phyloP scores from a whole-genome alignment of 1,140 invertebrate genomes.

The Cydia strobilella region DNA sequence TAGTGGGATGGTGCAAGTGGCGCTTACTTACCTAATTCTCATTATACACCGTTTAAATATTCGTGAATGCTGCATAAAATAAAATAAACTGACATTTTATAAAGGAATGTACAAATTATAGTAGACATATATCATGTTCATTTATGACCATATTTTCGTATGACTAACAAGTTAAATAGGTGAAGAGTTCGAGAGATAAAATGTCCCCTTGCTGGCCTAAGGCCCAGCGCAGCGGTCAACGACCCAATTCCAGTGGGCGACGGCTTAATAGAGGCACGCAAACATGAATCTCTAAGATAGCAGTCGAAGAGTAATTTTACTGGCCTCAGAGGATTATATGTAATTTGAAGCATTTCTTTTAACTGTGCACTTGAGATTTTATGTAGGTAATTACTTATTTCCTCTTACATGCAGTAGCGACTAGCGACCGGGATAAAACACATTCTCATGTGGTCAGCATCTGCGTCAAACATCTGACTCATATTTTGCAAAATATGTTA shows the following conservation, averaged over 20 bases:
- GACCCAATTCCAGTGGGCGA: slow-evolving; percentile 42
- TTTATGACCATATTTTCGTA: neutral
- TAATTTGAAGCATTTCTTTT: slow-evolving; percentile 7
- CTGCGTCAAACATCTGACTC: slow-evolving; percentile 5
- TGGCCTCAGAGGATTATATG: slow-evolving; percentile 19
- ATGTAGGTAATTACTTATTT: slow-evolving; percentile 19
- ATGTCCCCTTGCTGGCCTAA: slow-evolving; percentile 35
- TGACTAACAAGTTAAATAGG: neutral
- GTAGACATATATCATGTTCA: neutral
- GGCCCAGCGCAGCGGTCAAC: slow-evolving; percentile 39
- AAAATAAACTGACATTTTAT: no score
- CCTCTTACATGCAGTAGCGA: slow-evolving; percentile 11
- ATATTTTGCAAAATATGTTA: slow-evolving; percentile 7
- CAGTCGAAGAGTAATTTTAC: slow-evolving; percentile 34
- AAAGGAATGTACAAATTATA: no score
- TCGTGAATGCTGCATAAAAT: no score
- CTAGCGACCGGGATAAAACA: neutral
- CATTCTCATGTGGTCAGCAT: neutral
- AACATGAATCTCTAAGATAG: slow-evolving; percentile 46
- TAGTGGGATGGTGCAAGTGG: no score
- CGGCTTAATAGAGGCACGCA: slow-evolving; percentile 43
- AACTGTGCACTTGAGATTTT: slow-evolving; percentile 20
- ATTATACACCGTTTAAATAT: no score
- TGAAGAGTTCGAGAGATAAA: slow-evolving; percentile 7
- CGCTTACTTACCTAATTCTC: no score